A percentile compares a stretch with the other conserved stretches of the same genome.
These are phyloP conservation scores for Montipora capricornis DNA, from an alignment of 64 coral and sea anemone species.

Conservation along the genomic window DNA sequence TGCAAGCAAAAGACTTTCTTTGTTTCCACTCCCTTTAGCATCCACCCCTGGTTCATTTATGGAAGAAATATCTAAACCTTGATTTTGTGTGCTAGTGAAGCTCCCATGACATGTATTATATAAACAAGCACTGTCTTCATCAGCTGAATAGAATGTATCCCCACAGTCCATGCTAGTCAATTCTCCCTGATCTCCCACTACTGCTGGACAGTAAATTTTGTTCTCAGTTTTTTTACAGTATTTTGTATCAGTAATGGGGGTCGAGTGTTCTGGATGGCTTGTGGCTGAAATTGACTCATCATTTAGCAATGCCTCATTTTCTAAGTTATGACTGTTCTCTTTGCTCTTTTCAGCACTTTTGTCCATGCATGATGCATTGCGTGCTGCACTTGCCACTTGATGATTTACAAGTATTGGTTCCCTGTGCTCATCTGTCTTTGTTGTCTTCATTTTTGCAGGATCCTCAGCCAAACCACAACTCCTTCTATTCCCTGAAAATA, in stretches of 20 bases:
- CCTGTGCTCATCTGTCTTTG: conserved; percentile 3
- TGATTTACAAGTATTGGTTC: neutral
- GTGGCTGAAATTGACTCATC: too few species aligned
- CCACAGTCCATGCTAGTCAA: neutral
- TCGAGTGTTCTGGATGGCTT: neutral
- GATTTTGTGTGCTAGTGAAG: neutral
- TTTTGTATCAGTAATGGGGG: neutral
- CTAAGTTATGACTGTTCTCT: neutral
- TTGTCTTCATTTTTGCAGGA: neutral
- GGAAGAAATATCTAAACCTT: neutral
- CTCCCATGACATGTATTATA: neutral
- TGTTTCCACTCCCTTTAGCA: neutral
- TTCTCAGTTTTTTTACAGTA: neutral
- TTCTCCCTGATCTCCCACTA: neutral
- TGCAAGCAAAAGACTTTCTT: neutral
- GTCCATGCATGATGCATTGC: neutral
- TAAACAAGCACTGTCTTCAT: neutral
- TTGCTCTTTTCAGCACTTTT: neutral
- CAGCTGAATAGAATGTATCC: conserved; percentile 9
- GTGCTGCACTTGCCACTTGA: neutral
- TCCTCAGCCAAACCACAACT: neutral
- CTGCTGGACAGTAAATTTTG: neutral
- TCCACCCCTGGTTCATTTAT: neutral
- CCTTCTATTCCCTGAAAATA: neutral
- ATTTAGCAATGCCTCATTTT: neutral